Evolutionary conservation across 1,140 invertebrate species (phyloP).

Genomic region (Brachionus koreanus): DNA sequence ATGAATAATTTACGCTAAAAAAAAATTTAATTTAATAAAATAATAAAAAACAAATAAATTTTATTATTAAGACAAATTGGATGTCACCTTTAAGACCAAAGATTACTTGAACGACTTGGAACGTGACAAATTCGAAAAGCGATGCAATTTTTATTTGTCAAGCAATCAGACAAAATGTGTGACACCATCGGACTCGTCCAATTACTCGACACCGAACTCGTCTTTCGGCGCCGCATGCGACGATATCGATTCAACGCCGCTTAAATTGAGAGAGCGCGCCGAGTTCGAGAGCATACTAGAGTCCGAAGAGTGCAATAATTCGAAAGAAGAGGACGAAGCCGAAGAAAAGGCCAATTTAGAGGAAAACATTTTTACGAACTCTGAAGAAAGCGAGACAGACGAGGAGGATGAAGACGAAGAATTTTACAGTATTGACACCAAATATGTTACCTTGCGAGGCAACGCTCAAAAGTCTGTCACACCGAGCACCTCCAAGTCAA

Average conservation of each 20-base stretch:
- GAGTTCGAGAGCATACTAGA: not conserved
- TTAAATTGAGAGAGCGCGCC: not conserved
- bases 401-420: not conserved
- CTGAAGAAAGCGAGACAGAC: not conserved
- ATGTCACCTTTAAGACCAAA: not conserved
- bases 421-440: not conserved
- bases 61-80: not conserved
- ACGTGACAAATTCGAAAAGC: not conserved
- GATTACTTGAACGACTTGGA: not conserved
- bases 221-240: not conserved
- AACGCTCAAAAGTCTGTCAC: not conserved
- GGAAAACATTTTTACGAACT: not conserved
- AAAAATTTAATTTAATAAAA: not conserved
- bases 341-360: not conserved
- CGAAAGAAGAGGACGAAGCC: not conserved
- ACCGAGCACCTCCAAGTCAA: not conserved
- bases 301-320: not conserved
- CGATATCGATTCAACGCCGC: not conserved
- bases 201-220: not conserved
- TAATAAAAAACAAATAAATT: not conserved
- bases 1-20: no score
- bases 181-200: not conserved
- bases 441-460: not conserved
- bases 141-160: not conserved
- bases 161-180: not conserved